A percentile compares a stretch with the other conserved stretches of the same genome.
phyloP scores from a whole-genome alignment of 2,888 invertebrate species.

The Pammene fasciana region DNA sequence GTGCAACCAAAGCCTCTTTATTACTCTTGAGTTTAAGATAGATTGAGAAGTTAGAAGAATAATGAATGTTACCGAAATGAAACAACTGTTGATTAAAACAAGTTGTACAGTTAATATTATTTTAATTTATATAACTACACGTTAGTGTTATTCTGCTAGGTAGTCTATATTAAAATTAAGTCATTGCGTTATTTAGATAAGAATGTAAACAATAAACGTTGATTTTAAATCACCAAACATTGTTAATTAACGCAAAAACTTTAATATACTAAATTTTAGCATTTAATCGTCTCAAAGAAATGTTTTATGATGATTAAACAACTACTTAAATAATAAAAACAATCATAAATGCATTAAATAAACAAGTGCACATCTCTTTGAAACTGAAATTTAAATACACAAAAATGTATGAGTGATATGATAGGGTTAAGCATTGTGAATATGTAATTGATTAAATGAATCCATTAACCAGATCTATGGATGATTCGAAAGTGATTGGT shows the following conservation, averaged over 20 bases:
- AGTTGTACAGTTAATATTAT: constrained; percentile 58
- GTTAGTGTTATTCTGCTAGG: constrained; percentile 59
- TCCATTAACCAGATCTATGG: constrained; percentile 79
- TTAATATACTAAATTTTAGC: constrained; percentile 44
- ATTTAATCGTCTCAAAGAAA: constrained; percentile 64
- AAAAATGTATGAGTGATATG: constrained; percentile 61
- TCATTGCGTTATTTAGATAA: constrained; percentile 47
- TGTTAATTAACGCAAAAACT: constrained; percentile 52
- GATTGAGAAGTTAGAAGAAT: constrained; percentile 49
- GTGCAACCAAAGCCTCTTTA: constrained; percentile 83
- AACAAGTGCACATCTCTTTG: constrained; percentile 60
- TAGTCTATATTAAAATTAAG: constrained; percentile 58
- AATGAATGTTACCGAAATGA: constrained; percentile 49
- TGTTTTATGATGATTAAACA: constrained; percentile 42
- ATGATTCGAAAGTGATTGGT: constrained; percentile 71
- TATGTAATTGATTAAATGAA: constrained; percentile 64
- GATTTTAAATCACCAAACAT: constrained; percentile 3
- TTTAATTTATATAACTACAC: constrained; percentile 63
- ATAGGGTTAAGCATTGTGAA: constrained; percentile 49
- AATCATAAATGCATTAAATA: constrained; percentile 41
- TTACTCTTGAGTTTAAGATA: constrained; percentile 65
- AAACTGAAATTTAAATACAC: constrained; percentile 59
- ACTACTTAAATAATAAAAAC: constrained; percentile 39
- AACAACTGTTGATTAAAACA: constrained; percentile 65
- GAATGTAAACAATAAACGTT: background rate